Evolutionary conservation across 2,888 invertebrate genomes (phyloP).

Genomic region (Metalampra italica): DNA sequence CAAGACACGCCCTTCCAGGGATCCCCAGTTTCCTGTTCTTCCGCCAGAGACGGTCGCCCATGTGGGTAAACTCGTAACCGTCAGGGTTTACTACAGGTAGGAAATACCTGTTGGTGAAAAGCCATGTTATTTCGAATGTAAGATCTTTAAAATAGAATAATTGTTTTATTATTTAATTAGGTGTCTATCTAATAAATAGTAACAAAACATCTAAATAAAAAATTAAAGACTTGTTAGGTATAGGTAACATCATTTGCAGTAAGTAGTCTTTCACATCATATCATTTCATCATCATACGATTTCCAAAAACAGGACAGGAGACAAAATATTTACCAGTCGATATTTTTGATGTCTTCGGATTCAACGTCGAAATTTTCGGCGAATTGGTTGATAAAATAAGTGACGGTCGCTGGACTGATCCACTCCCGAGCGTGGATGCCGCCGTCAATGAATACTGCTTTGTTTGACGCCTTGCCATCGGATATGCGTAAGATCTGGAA

Average conservation of each 20-base stretch:
- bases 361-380: conserved; percentile 85
- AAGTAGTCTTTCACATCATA: no score
- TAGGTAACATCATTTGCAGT: no score
- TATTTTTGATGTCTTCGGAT: conserved; percentile 71
- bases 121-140: no score
- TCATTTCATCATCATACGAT: no score
- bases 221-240: no score
- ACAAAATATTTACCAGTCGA: conserved; percentile 64
- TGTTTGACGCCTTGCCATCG: conserved; percentile 81
- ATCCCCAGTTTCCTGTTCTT: conserved; percentile 83
- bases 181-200: no score
- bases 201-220: no score
- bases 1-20: conserved; percentile 77
- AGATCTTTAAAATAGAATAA: not conserved
- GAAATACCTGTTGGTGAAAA: conserved; percentile 74
- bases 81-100: conserved; percentile 89
- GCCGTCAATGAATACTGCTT: conserved; percentile 87
- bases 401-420: conserved; percentile 91
- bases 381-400: conserved; percentile 87
- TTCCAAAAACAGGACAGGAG: no score
- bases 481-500: conserved; percentile 80
- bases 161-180: no score
- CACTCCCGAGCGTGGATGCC: conserved; percentile 96
- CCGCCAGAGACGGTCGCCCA: conserved; percentile 88
- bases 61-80: conserved; percentile 92